phyloP scores from a whole-genome alignment of 2,113 vertebrate genomes.

The Callithrix jacchus region DNA sequence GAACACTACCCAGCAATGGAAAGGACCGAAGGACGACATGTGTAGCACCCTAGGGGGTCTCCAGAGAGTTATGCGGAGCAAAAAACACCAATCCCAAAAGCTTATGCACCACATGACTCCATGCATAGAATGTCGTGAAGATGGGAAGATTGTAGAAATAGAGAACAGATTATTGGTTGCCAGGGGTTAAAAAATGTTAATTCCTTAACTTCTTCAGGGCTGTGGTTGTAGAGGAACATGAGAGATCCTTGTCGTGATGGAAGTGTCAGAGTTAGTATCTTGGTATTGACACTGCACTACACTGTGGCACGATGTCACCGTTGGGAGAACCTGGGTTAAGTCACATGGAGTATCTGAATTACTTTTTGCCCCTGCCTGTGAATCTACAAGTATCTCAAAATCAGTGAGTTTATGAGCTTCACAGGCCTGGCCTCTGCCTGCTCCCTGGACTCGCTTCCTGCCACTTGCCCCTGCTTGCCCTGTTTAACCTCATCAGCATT shows the following conservation, averaged over 20 bases:
- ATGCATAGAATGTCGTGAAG: neutral
- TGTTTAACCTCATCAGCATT: neutral
- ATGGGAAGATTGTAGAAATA: neutral
- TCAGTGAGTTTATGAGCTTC: neutral
- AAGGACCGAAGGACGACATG: neutral
- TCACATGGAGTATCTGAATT: neutral
- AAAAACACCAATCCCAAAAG: neutral
- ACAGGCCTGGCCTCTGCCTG: too few species aligned
- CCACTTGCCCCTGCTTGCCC: neutral
- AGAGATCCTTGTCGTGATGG: neutral
- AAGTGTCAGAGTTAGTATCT: neutral
- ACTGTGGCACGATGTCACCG: neutral
- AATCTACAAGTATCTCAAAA: neutral
- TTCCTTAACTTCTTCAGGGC: neutral
- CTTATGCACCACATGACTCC: neutral
- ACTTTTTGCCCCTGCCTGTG: neutral
- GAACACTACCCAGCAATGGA: neutral
- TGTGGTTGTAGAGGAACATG: neutral
- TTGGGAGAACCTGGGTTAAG: neutral
- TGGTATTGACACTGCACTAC: neutral
- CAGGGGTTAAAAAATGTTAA: neutral
- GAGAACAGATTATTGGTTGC: neutral
- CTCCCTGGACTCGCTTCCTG: neutral
- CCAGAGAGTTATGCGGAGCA: neutral
- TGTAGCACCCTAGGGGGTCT: neutral